Conservation (phyloP, 2,888 invertebrate genomes). For the Mythimna loreyi region DNA sequence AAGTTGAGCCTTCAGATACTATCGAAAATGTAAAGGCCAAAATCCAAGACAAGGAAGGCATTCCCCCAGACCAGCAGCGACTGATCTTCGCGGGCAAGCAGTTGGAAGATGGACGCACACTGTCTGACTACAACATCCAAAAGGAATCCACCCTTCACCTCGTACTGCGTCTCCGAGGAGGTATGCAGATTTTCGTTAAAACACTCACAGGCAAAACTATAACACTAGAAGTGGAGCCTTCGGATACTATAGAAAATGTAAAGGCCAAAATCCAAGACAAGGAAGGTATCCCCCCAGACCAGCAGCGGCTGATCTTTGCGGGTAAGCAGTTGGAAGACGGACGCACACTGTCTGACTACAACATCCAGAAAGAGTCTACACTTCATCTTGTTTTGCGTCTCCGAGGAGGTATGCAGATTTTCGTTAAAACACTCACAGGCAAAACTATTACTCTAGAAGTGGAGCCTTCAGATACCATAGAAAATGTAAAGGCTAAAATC, state of each 20-base stretch:
- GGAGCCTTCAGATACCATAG: slow-evolving; percentile 81
- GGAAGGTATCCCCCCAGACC: slow-evolving; percentile 70
- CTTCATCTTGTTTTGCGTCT: slow-evolving; percentile 68
- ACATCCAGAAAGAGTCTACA: slow-evolving; percentile 69
- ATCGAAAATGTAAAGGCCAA: no score
- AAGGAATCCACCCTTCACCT: no score
- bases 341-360: slow-evolving; percentile 67
- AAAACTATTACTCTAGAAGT: slow-evolving; percentile 89
- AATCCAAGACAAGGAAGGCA: no score
- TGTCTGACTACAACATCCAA: no score
- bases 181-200: slow-evolving; percentile 82
- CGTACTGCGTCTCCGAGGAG: no score
- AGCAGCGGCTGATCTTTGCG: slow-evolving; percentile 68
- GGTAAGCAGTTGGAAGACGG: slow-evolving; percentile 69
- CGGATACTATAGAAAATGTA: slow-evolving; percentile 69
- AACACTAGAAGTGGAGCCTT: slow-evolving; percentile 70
- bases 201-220: slow-evolving; percentile 75
- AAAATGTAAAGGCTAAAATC: slow-evolving; percentile 83
- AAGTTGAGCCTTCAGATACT: no score
- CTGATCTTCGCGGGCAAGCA: no score
- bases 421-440: slow-evolving; percentile 96
- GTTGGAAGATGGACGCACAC: no score
- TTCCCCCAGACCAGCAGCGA: no score
- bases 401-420: slow-evolving; percentile 94
- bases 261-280: slow-evolving; percentile 68